Base-by-base conservation (phyloP, 2,888 invertebrate genomes). In the Amblyteles armatorius region DNA sequence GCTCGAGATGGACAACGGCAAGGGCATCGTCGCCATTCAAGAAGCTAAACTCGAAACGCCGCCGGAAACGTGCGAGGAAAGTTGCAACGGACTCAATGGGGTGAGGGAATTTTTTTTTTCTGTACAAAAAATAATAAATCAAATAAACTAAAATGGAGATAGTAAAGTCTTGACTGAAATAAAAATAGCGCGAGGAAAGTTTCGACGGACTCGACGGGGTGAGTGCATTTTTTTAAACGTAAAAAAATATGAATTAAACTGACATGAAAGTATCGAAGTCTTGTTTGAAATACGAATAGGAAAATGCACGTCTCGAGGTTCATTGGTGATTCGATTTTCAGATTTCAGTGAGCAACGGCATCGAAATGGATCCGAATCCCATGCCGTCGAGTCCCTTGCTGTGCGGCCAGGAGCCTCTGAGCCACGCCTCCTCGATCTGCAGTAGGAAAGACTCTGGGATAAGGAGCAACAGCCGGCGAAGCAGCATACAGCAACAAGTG, bases 391-490 rank as follows among this genome's bases (percentile, higher is more conserved):
- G 92, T 91, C 94, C 93, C 81, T 89, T 93, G 83, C 89, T 93
- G 83, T 88, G 91, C 83, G 90, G 91, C 78, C 92, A 94, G 80
- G 97, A 97, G 91, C 95, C 96, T 79, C 94, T 96, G 87, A 97
- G 97, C 93, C 95, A 96, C 82, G 96, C 96, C 86, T 96, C 96
- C 0, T 97, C 97, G 2, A 96, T 97, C 74, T 97, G 97, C 90
- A 98, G 98, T 89, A 95, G 98, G 81, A 98, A 98, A 94, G 98
- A 98, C 94, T 98, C 98, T 1, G 98, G 98, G 13, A 98, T 98
- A 83, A 95, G 97, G 89, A 98, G 98, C 93, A 97, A 97, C 79
- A 98, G 98, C 89, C 95, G 98, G 3, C 95, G 98, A 83, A 97
- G 97, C 90, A 98, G 98, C 92, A 97, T 98, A 92, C 97, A 97